Base-by-base conservation (phyloP, 2,888 invertebrate genomes). In the Drosophila merina region DNA sequence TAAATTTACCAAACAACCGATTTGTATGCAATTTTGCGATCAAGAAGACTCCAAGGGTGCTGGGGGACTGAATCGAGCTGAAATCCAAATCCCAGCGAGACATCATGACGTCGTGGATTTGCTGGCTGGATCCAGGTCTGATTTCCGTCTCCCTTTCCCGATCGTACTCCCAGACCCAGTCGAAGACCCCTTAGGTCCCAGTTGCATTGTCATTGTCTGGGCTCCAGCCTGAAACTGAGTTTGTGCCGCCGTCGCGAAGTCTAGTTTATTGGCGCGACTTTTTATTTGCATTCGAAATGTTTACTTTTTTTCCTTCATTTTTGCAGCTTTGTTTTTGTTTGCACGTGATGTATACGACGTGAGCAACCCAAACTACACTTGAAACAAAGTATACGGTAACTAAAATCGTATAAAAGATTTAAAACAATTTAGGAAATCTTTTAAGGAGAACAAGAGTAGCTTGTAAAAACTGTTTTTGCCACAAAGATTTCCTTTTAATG, bases 201-300 rank as follows among this genome's bases (percentile, higher is more conserved):
- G 60, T 51, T 74, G 68, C 69, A 60, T 62, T 56, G 72, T 59
- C 75, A 76, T 76, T 77, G 79, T 76, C 76, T 74, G 51, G 36
- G 62, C 14, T 45, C 30, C 40, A 67, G 25, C 25, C 31, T 59
- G 36, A 44, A 56, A 38, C 42, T 60, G 68, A 52, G 60, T 54
- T 52, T 69, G 63, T 54, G 44, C 20, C 75, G 86, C 76, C 88
- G 88, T 86, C 89, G 84, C 76, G 70, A 83, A 82, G 89, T 89
- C 88, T 89, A 89, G 89, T 89, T 89, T 89, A 89, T 90, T 90
- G 89, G 89, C 86, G 88, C 87, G 85, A 89, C 86, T 89, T 89
- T 86, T 88, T 89, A 88, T 90, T 90, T 90, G 88, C 88, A 88
- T 88, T 89, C 82, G 77, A 83, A 82, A 82, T 81, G 77, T 75